Base-by-base conservation (phyloP, 2,888 invertebrate genomes). In the Napeogenes inachia region DNA sequence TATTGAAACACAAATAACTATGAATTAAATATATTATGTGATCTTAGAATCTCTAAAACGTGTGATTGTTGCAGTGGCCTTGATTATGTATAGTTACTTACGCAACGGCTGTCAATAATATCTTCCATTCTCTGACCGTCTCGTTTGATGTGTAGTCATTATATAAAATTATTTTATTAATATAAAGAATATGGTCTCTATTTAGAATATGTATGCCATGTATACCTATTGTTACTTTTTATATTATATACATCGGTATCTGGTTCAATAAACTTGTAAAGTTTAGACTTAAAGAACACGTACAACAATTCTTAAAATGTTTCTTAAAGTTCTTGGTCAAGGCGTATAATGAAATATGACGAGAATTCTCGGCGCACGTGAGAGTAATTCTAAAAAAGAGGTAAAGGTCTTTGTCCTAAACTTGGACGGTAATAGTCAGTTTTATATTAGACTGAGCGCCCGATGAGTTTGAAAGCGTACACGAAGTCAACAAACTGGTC, bases 261-360 rank as follows among this genome's bases (percentile, higher is more conserved):
- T 5, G 4, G 35, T 35, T 4, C 2, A 5, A 35, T 35, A 2
- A 35, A 35, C 35, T 35, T 35, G 3, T 35, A 35, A 35, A 35
- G 6, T 35, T 35, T 5, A 35, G 35, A 5, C 6, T 35, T 0
- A 35, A 2, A 35, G 6, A 21, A 47, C n/a, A n/a, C n/a, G 13
- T n/a, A 47, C 13, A 21, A 47, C n/a, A 47, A 47, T 50, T 64
- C 60, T 63, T 64, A 62, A 62, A 64, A 64, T 64, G 62, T 61
- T 60, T 21, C 21, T 1, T 60, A 60, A 67, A 67, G 65, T 67
- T 67, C 67, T 67, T 56, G 67, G 67, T 60, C 61, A 53, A 50
- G 53, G 55, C 46, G 54, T 59, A 65, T 57, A 59, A 57, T 60
- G 47, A 59, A 55, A 32, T 45, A 57, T 62, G 62, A 65, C 65